These are phyloP conservation scores for Nowickia ferox DNA, from an alignment of 2,888 invertebrate species.

Conservation along the genomic window DNA sequence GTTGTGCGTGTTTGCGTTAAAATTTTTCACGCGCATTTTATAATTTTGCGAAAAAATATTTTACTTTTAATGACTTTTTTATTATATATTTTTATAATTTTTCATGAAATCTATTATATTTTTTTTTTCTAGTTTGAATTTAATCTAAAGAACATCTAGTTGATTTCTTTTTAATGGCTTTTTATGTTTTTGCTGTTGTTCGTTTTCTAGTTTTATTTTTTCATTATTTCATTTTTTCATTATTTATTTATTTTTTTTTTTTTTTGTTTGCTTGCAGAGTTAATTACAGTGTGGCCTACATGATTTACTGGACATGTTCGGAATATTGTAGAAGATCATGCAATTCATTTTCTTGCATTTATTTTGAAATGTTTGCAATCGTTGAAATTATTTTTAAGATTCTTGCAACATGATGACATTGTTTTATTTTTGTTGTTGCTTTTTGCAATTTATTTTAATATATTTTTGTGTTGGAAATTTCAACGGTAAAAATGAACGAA, in stretches of 20 bases:
- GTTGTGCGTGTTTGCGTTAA: conserved; percentile 68
- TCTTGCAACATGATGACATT: conserved; percentile 57
- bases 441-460: neutral
- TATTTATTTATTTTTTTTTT: conserved; percentile 12
- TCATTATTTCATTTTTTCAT: too few species aligned
- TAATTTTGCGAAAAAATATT: conserved; percentile 52
- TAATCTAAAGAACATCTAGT: conserved; percentile 53
- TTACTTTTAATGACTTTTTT: conserved; percentile 59
- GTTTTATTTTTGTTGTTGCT: conserved; percentile 28
- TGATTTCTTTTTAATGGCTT: conserved; percentile 63
- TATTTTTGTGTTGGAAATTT: conserved; percentile 35
- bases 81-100: conserved; percentile 25
- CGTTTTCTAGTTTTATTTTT: conserved; percentile 2
- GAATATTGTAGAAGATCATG: conserved; percentile 71
- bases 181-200: conserved; percentile 42
- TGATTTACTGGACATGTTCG: conserved; percentile 73
- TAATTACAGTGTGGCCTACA: conserved; percentile 68
- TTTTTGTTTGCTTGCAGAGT: conserved; percentile 43
- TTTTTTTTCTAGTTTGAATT: conserved; percentile 23
- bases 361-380: conserved; percentile 32
- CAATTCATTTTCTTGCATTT: conserved; percentile 41
- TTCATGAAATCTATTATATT: conserved; percentile 33
- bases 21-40: conserved; percentile 69
- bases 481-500: conserved; percentile 25
- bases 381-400: conserved; percentile 25